These are phyloP conservation scores for Epizoanthus scotinus DNA, from an alignment of 92 coral and sea anemone species.

Conservation along the genomic window DNA sequence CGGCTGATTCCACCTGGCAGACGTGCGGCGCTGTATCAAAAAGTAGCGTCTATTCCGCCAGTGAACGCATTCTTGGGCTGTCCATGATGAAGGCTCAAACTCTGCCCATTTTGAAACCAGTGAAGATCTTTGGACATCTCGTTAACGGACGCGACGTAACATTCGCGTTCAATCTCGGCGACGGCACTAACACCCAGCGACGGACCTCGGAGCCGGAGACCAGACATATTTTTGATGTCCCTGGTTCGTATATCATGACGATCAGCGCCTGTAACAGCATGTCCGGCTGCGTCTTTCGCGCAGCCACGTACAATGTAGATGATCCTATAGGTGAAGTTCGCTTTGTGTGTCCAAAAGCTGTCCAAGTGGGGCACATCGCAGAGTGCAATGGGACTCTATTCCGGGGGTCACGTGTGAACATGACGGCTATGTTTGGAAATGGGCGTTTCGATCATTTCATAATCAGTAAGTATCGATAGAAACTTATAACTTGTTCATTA, in stretches of 20 bases:
- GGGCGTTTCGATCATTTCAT: conserved; percentile 61
- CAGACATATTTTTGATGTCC: conserved; percentile 74
- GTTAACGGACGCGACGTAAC: conserved; percentile 67
- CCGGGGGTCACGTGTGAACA: conserved; percentile 78
- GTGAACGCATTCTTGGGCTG: conserved; percentile 79
- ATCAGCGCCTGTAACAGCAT: conserved; percentile 59
- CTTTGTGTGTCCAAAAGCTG: conserved; percentile 75
- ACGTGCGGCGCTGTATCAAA: conserved; percentile 74
- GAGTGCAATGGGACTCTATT: conserved; percentile 77
- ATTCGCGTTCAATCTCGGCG: conserved; percentile 74
- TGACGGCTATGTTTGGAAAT: conserved; percentile 69
- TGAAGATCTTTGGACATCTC: conserved; percentile 57
- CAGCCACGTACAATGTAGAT: conserved; percentile 70
- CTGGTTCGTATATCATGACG: conserved; percentile 81
- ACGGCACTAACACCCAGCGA: conserved; percentile 50
- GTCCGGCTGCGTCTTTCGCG: conserved; percentile 62
- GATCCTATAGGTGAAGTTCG: conserved; percentile 54
- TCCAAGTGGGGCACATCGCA: conserved; percentile 66
- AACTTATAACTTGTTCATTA: neutral
- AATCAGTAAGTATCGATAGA: conserved; percentile 62
- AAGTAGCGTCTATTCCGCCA: conserved; percentile 72
- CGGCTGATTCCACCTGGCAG: conserved; percentile 41
- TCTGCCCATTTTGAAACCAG: conserved; percentile 58
- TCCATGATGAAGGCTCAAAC: conserved; percentile 38
- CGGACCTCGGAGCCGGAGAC: conserved; percentile 45